Percentiles rank a stretch among this genome's conserved stretches.
phyloP scores from a whole-genome alignment of 1,140 invertebrate genomes.

The Pogonomyrmex barbatus region DNA sequence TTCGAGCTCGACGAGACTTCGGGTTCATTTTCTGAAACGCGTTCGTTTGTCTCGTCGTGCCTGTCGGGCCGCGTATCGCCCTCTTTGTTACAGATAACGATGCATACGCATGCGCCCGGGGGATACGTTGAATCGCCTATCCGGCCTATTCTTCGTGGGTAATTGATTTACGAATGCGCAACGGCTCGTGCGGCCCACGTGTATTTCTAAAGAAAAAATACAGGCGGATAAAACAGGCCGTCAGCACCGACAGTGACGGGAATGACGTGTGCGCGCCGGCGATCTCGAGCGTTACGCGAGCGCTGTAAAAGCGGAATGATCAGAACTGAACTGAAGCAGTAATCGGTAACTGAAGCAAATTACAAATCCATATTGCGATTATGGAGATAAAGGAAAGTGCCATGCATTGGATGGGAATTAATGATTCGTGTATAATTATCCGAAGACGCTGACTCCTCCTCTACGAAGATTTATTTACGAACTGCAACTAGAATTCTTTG shows the following conservation, averaged over 20 bases:
- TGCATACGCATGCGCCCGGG: neutral
- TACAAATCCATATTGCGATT: neutral
- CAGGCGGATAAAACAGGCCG: neutral
- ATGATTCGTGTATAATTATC: neutral
- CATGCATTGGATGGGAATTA: too few relatives aligned
- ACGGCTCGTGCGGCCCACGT: neutral
- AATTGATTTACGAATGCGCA: conserved; percentile 34
- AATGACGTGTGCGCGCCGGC: neutral
- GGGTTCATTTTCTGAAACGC: neutral
- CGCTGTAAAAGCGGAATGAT: neutral
- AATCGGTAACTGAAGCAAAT: neutral
- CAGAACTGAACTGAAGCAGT: neutral
- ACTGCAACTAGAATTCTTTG: neutral
- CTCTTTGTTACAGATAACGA: conserved; percentile 25
- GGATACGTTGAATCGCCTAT: neutral
- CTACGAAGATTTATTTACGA: neutral
- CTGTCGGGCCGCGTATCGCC: neutral
- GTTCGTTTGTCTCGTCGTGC: neutral
- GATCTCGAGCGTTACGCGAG: neutral
- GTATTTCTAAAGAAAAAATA: conserved; percentile 15
- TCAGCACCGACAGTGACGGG: neutral
- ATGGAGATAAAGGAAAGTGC: neutral
- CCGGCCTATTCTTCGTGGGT: neutral
- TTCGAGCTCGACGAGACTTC: conserved; percentile 9
- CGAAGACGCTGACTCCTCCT: neutral